Conservation (phyloP, 37 sponge, comb jelly and placozoan species). For the Corticium candelabrum region DNA sequence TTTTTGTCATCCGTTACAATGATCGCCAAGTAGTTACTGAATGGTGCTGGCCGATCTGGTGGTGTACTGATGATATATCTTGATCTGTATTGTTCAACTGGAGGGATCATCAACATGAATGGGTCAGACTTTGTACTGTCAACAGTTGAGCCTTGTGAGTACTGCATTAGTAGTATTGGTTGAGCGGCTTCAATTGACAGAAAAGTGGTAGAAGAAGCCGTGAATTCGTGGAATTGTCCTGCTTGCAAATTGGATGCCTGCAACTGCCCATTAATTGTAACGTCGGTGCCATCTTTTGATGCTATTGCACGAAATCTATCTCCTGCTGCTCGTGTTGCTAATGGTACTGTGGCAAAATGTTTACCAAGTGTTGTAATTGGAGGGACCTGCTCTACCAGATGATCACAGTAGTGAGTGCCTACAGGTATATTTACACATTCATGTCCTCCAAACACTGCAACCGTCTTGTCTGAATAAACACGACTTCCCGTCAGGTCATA, state of each 20-base stretch:
- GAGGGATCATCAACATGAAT: constrained; percentile 44
- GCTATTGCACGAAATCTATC: constrained; percentile 13
- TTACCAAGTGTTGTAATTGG: background rate
- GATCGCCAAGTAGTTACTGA: constrained; percentile 24
- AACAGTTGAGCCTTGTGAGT: constrained; percentile 14
- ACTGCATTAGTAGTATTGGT: constrained; percentile 29
- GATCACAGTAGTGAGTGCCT: background rate
- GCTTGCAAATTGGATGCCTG: background rate
- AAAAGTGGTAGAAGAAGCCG: background rate
- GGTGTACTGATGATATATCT: constrained; percentile 26
- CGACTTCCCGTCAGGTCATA: background rate
- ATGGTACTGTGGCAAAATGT: background rate
- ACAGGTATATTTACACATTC: background rate
- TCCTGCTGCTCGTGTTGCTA: background rate
- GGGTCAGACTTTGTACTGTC: constrained; percentile 33
- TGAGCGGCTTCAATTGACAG: constrained; percentile 12
- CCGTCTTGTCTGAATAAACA: background rate
- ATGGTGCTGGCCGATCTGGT: background rate
- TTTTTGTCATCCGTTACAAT: constrained; percentile 18
- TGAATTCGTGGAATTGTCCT: background rate
- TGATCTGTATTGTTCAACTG: constrained; percentile 52
- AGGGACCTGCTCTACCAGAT: background rate
- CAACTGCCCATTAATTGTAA: constrained; percentile 9
- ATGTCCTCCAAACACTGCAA: background rate
- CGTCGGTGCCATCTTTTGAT: constrained; percentile 32